phyloP scores from a whole-genome alignment of 2,888 invertebrate species.

The Coelopa pilipes region DNA sequence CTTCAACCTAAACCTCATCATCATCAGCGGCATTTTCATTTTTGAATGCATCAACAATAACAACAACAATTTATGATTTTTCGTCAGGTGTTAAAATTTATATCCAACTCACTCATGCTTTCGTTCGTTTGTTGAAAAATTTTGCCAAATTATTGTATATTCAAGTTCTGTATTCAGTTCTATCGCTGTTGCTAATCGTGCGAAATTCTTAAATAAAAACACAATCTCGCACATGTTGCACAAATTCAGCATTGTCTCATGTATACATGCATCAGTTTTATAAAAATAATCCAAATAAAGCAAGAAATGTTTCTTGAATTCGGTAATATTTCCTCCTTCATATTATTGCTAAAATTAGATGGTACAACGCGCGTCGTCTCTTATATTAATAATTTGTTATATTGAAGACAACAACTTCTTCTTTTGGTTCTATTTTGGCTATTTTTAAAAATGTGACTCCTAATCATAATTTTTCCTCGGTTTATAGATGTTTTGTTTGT shows the following conservation, averaged over 20 bases:
- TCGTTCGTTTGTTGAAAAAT: slow-evolving; percentile 35
- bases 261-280: neutral
- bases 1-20: neutral
- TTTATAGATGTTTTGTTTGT: slow-evolving; percentile 16
- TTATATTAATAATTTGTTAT: slow-evolving; percentile 26
- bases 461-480: slow-evolving; percentile 27
- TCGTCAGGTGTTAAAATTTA: slow-evolving; percentile 38
- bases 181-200: slow-evolving; percentile 55
- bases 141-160: slow-evolving; percentile 52
- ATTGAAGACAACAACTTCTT: slow-evolving; percentile 25
- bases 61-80: slow-evolving; percentile 36
- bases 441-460: slow-evolving; percentile 38
- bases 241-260: slow-evolving; percentile 11
- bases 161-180: slow-evolving; percentile 46
- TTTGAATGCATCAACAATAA: slow-evolving; percentile 28
- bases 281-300: slow-evolving; percentile 26
- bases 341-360: slow-evolving; percentile 32
- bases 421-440: slow-evolving; percentile 24
- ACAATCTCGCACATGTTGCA: slow-evolving; percentile 16
- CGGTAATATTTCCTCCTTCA: neutral
- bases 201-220: slow-evolving; percentile 12
- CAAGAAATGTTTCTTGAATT: neutral
- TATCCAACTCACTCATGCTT: slow-evolving; percentile 44
- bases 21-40: slow-evolving; percentile 12
- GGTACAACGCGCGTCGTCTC: slow-evolving; percentile 11